phyloP scores from a whole-genome alignment of 2,888 invertebrate species.

The Drosophila borborema region DNA sequence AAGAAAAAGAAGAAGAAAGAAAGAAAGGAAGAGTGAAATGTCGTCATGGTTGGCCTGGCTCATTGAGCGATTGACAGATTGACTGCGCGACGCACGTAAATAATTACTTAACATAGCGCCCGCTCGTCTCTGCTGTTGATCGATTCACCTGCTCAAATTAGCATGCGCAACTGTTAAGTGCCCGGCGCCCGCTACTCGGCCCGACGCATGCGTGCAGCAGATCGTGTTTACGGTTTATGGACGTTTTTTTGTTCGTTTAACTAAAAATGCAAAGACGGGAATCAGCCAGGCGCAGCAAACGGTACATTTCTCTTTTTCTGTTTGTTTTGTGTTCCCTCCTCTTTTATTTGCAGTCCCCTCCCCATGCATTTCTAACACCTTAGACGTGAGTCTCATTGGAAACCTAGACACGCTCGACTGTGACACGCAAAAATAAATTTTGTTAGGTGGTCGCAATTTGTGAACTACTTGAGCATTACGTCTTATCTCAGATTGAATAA shows the following conservation, averaged over 20 bases:
- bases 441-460: slow-evolving; percentile 55
- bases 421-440: slow-evolving; percentile 67
- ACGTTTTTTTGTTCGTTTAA: slow-evolving; percentile 34
- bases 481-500: slow-evolving; percentile 77
- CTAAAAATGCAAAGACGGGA: slow-evolving; percentile 70
- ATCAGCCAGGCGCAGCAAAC: slow-evolving; percentile 71
- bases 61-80: slow-evolving; percentile 57
- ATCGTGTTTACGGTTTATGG: slow-evolving; percentile 49
- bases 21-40: slow-evolving; percentile 41
- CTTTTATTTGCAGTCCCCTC: neutral
- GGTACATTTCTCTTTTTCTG: slow-evolving; percentile 67
- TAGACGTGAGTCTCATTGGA: slow-evolving; percentile 71
- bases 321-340: slow-evolving; percentile 1
- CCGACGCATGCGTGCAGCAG: slow-evolving; percentile 52
- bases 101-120: slow-evolving; percentile 69
- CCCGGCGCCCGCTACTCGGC: slow-evolving; percentile 12
- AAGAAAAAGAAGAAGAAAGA: neutral
- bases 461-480: slow-evolving; percentile 70
- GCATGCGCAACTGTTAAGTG: slow-evolving; percentile 62
- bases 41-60: slow-evolving; percentile 55
- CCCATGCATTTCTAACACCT: slow-evolving; percentile 32
- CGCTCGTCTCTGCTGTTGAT: slow-evolving; percentile 38
- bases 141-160: slow-evolving; percentile 60
- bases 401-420: slow-evolving; percentile 75
- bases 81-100: slow-evolving; percentile 54